Evolutionary conservation across 1,140 invertebrate species (phyloP).

Genomic region (Battus philenor): DNA sequence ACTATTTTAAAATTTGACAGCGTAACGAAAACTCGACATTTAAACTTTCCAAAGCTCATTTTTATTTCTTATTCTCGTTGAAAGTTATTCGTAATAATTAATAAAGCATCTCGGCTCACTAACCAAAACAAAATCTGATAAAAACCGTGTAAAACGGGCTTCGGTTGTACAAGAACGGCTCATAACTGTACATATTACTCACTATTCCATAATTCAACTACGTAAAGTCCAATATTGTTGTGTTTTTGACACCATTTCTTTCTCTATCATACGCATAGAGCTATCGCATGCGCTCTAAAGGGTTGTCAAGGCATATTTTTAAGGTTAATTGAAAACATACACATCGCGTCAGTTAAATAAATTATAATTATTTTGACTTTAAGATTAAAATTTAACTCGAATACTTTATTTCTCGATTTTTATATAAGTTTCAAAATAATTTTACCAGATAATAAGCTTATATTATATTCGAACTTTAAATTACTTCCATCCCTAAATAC

Average conservation of each 20-base stretch:
- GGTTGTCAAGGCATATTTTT: slow-evolving; percentile 9
- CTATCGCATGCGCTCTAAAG: slow-evolving; percentile 18
- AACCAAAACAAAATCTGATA: slow-evolving; percentile 12
- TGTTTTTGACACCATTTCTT: slow-evolving; percentile 33
- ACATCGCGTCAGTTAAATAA: too few species aligned
- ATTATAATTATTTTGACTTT: too few species aligned
- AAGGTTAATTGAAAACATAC: slow-evolving; percentile 1
- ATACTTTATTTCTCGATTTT: too few species aligned
- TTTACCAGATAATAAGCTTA: too few species aligned
- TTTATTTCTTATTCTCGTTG: too few species aligned
- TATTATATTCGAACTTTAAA: too few species aligned
- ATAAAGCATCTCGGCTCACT: background rate
- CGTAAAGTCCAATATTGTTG: slow-evolving; percentile 50
- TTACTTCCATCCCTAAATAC: too few species aligned
- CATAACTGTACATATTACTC: slow-evolving; percentile 28
- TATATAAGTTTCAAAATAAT: too few species aligned
- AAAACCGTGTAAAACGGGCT: slow-evolving; percentile 11
- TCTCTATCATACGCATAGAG: slow-evolving; percentile 23
- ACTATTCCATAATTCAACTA: slow-evolving; percentile 38
- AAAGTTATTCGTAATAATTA: slow-evolving; percentile 16
- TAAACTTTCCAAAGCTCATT: too few species aligned
- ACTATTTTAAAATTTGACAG: too few species aligned
- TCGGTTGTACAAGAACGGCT: slow-evolving; percentile 18
- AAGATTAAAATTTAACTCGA: too few species aligned
- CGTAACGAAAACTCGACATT: too few species aligned